Conservation (phyloP, 2,113 vertebrate species). For the Ptyas mucosa region DNA sequence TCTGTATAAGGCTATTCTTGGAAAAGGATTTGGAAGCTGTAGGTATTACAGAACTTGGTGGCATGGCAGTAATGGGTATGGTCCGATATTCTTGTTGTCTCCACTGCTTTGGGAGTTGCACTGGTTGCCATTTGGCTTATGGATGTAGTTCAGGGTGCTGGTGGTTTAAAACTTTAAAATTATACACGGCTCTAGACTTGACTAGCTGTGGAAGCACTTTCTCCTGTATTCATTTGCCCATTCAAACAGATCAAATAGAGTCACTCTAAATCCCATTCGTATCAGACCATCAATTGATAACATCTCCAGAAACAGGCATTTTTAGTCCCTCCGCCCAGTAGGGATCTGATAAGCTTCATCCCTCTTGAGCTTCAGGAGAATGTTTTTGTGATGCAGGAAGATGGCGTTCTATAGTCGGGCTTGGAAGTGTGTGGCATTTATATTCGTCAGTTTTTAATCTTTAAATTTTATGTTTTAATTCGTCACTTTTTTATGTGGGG, state of each 20-base stretch:
- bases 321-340: neutral
- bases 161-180: neutral
- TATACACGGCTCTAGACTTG: neutral
- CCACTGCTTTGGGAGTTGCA: neutral
- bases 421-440: neutral
- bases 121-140: neutral
- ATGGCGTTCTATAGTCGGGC: neutral
- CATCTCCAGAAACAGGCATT: neutral
- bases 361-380: neutral
- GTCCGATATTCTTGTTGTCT: neutral
- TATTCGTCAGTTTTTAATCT: neutral
- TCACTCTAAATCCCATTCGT: neutral
- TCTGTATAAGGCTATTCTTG: neutral
- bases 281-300: neutral
- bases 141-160: neutral
- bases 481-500: neutral
- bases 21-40: neutral
- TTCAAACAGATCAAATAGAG: neutral
- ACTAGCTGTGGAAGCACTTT: neutral
- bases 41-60: neutral
- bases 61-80: neutral
- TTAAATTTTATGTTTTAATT: neutral
- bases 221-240: neutral
- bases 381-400: neutral
- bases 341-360: neutral